phyloP scores from a whole-genome alignment of 2,888 invertebrate species.

The Emmelina monodactyla region DNA sequence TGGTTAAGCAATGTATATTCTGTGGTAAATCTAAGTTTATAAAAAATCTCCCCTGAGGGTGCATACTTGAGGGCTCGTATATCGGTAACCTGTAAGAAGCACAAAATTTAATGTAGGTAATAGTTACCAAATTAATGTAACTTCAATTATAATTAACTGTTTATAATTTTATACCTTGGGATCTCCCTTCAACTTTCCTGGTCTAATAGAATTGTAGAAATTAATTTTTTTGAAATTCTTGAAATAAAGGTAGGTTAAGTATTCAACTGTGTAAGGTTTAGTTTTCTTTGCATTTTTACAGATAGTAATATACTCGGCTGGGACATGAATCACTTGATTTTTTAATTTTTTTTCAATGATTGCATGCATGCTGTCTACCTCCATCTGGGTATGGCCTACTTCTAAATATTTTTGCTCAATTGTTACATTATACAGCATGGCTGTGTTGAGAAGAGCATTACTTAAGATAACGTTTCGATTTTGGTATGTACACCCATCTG shows the following conservation, averaged over 20 bases:
- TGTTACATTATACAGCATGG: conserved; percentile 11
- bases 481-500: no score
- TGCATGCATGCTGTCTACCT: conserved; percentile 14
- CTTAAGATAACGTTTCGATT: conserved; percentile 12
- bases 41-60: background rate
- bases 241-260: background rate
- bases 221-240: background rate
- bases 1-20: background rate
- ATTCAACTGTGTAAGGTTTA: background rate
- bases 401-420: conserved; percentile 15
- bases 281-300: background rate
- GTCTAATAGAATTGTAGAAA: background rate
- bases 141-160: background rate
- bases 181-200: background rate
- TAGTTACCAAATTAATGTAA: background rate
- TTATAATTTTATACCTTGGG: background rate
- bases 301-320: background rate
- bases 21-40: background rate
- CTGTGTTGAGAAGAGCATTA: conserved; percentile 14
- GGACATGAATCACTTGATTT: conserved; percentile 5
- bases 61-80: background rate
- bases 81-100: background rate
- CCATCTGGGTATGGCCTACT: conserved; percentile 16
- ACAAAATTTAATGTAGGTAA: background rate
- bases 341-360: conserved; percentile 12